Evolutionary conservation across 2,797 vertebrate genomes (phyloP).

Genomic region (Lagodon rhomboides): DNA sequence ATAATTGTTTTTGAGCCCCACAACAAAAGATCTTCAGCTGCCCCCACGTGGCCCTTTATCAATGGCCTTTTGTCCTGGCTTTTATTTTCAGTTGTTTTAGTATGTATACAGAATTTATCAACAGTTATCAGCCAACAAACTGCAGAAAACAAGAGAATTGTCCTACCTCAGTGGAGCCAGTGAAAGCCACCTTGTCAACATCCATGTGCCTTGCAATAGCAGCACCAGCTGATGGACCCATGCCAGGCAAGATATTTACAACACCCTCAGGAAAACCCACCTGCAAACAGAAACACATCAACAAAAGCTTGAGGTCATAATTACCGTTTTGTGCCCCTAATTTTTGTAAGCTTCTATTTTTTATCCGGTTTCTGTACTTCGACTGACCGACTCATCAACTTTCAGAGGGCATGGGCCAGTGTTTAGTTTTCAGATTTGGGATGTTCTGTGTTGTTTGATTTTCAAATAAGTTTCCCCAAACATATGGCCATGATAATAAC

Average conservation of each 20-base stretch:
- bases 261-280: slow-evolving; percentile 97
- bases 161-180: slow-evolving; percentile 94
- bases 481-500: no score
- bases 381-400: no score
- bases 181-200: slow-evolving; percentile 96
- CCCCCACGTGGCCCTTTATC: background rate
- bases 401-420: no score
- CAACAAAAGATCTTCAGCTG: background rate
- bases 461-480: no score
- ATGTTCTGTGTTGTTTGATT: no score
- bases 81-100: background rate
- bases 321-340: no score
- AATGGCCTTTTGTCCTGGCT: background rate
- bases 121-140: background rate
- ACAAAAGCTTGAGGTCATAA: background rate
- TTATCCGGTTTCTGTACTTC: no score
- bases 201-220: slow-evolving; percentile 93
- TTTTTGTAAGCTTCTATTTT: no score
- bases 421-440: no score
- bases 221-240: slow-evolving; percentile 92
- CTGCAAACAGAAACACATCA: slow-evolving; percentile 61
- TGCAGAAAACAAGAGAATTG: no score
- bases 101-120: background rate
- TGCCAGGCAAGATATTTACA: slow-evolving; percentile 94
- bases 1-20: no score